Percentiles rank a stretch among this genome's conserved stretches.
phyloP scores from a whole-genome alignment of 2,113 vertebrate species.

The Perccottus glenii region DNA sequence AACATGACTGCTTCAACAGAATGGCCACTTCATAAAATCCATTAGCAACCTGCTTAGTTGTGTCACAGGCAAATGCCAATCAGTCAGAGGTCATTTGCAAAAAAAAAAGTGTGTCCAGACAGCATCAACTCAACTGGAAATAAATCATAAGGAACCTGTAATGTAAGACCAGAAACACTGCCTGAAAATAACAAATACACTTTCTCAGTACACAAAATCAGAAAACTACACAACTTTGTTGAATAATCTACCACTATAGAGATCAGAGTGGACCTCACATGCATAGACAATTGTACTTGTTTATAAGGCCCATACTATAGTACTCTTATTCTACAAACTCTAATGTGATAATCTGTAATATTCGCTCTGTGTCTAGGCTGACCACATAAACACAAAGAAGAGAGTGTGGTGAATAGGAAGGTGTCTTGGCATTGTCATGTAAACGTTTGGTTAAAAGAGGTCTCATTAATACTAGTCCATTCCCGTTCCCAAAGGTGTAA shows the following conservation, averaged over 20 bases:
- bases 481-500: neutral
- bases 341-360: conserved; percentile 13
- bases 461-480: conserved; percentile 17
- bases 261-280: conserved; percentile 41
- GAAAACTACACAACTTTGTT: neutral
- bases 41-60: conserved; percentile 9
- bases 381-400: conserved; percentile 25
- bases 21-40: conserved; percentile 14
- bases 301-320: conserved; percentile 32
- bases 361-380: conserved; percentile 26
- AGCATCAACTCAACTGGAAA: conserved; percentile 2
- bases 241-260: conserved; percentile 32
- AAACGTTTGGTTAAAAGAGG: conserved; percentile 56
- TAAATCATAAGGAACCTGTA: conserved; percentile 10
- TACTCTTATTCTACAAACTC: conserved; percentile 37
- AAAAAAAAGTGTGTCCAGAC: neutral
- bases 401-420: conserved; percentile 31
- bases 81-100: conserved; percentile 7
- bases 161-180: conserved; percentile 8
- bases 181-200: conserved; percentile 2
- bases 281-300: conserved; percentile 36
- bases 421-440: conserved; percentile 52
- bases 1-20: conserved; percentile 12
- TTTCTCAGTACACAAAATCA: conserved; percentile 23
- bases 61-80: conserved; percentile 30